Base-by-base conservation (phyloP, 2,888 invertebrate species). In the Oxyteleia sp. region DNA sequence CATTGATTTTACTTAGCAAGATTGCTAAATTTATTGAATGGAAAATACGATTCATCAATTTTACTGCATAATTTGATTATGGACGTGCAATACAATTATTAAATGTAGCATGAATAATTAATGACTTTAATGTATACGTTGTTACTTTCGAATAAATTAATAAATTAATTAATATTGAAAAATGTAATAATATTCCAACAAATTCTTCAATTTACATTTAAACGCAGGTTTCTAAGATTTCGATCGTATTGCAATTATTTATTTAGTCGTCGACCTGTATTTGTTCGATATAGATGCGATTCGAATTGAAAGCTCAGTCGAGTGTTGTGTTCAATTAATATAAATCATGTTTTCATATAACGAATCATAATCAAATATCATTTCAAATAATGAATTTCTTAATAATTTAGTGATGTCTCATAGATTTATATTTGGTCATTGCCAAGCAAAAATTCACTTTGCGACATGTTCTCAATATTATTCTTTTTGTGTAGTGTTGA, bases 201-300 rank as follows among this genome's bases (percentile, higher is more conserved):
- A n/a, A 64, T 49, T 64, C 51, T 35, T 11, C 35, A 66, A 49
- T 66, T 66, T 66, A 29, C 66, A 66, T 38, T 66, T n/a, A 66
- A 35, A 35, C 20, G 13, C 41, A 49, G 59, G 59, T 75, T 75
- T 75, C 57, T 75, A 55, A 75, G 74, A 47, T 72, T 90, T 90
- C 90, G 89, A 90, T 90, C 89, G 88, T 49, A 38, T 23, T 29
- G 49, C 69, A 41, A 84, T 90, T 80, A 88, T 66, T 88, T 88
- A 90, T 90, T 89, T 53, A 88, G 71, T 49, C 47, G 83, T 74
- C 85, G 90, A 90, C 88, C 89, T 89, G 76, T 76, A 68, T 89
- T 87, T 41, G 57, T 57, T 64, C 64, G 83, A 82, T 86, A 85
- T 85, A 72, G 57, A 61, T 72, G 71, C 74, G 53, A 53, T 63